Evolutionary conservation across 2,113 vertebrate species (phyloP).

Genomic region (Sinosuthora webbiana): DNA sequence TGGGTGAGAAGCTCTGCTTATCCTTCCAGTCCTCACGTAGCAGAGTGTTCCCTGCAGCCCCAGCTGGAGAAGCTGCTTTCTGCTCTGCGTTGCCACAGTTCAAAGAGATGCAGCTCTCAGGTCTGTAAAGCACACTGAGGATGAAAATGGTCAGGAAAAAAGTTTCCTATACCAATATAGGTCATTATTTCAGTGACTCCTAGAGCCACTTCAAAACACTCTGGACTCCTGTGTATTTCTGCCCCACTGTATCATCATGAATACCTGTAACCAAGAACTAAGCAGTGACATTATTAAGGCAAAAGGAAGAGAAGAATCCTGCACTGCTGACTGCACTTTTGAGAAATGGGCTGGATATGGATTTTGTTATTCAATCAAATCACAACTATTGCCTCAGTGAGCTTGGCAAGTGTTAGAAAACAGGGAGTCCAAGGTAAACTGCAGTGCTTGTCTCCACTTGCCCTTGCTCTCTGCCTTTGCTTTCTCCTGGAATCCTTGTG

Average conservation of each 20-base stretch:
- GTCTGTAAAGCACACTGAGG: neutral
- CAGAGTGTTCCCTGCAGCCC: neutral
- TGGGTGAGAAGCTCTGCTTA: neutral
- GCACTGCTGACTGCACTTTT: neutral
- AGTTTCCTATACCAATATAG: neutral
- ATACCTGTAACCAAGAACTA: neutral
- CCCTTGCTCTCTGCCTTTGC: slow-evolving; percentile 30
- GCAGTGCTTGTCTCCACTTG: neutral
- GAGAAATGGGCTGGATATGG: neutral
- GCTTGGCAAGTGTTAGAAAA: slow-evolving; percentile 2
- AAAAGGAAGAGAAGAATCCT: neutral
- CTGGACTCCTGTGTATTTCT: neutral
- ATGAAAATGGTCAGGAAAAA: slow-evolving; percentile 14
- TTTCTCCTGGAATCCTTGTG: slow-evolving; percentile 23
- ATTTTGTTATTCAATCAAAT: slow-evolving; percentile 31
- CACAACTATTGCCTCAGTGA: neutral
- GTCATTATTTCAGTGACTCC: slow-evolving; percentile 26
- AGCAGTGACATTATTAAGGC: neutral
- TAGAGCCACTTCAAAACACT: neutral
- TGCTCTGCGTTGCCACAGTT: neutral
- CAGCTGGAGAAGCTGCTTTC: slow-evolving; percentile 13
- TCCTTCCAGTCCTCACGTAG: neutral
- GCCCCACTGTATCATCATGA: neutral
- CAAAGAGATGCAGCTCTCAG: neutral
- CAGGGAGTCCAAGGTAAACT: slow-evolving; percentile 10